Evolutionary conservation across 1,140 invertebrate species (phyloP).

Genomic region (Trissolcus basalis): DNA sequence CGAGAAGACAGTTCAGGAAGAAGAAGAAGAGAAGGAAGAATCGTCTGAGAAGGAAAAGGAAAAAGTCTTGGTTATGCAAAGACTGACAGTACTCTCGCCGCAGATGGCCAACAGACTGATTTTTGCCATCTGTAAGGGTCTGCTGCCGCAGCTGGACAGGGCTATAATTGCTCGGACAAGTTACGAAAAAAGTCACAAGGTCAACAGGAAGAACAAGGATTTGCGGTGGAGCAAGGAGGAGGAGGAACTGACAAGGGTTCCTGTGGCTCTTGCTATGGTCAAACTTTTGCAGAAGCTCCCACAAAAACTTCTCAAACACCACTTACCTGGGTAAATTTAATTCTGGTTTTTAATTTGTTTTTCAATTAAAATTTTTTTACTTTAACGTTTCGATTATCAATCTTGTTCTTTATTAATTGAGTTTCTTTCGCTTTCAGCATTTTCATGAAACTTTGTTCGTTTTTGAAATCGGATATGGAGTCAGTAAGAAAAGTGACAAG

Average conservation of each 20-base stretch:
- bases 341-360: conserved; percentile 12
- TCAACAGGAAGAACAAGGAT: conserved; percentile 82
- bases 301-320: conserved; percentile 81
- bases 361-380: no score
- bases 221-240: conserved; percentile 81
- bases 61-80: conserved; percentile 76
- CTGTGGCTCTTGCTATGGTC: conserved; percentile 93
- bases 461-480: conserved; percentile 91
- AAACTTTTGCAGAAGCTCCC: conserved; percentile 94
- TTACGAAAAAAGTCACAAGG: conserved; percentile 87
- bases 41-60: conserved; percentile 22
- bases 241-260: conserved; percentile 92
- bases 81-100: conserved; percentile 79
- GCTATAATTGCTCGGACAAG: conserved; percentile 84
- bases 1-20: conserved; percentile 32
- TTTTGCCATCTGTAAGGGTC: conserved; percentile 72
- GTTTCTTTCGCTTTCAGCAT: no score
- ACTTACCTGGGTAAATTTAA: conserved; percentile 85
- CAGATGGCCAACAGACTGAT: conserved; percentile 86
- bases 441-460: conserved; percentile 91
- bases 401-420: no score
- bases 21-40: conserved; percentile 55
- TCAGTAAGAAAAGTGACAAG: conserved; percentile 90
- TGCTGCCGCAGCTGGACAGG: conserved; percentile 82
- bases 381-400: no score